Base-by-base conservation (phyloP, 2,888 invertebrate genomes). In the Dynastes hyllus region DNA sequence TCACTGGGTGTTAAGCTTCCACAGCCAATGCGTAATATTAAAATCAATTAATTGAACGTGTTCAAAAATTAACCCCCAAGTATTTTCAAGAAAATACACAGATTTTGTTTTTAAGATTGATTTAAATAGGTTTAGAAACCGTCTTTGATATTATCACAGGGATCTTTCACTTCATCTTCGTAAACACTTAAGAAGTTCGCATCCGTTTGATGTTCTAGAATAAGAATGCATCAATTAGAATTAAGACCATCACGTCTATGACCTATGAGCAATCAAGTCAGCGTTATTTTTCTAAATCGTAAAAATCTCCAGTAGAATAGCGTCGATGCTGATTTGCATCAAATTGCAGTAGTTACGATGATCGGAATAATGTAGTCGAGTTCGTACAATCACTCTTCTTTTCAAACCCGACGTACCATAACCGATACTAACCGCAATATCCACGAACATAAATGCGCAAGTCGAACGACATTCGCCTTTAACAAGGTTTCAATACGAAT, bases 181-280 rank as follows among this genome's bases (percentile, higher is more conserved):
- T 40, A 45, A 45, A 8, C 11, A 45, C 8, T 9, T 8, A 11
- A 45, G 2, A 11, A 8, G 45, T 8, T 45, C 45, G 45, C 11
- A 45, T 45, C 45, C 11, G 8, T 45, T 45, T 11, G 2, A 45
- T 55, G 22, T 22, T 55, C 55, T 55, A 55, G 8, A 55, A 5
- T 22, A 55, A 55, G 55, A 55, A 55, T 55, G 22, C 16, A 55
- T 22, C 55, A 9, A 4, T 55, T 22, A 4, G 55, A 55, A 55
- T 55, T 9, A 55, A 55, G 55, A 22, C 55, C 55, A 22, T 55
- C 55, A 55, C 55, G 55, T 16, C n/a, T 55, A 22, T 55, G 55
- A 55, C 55, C 55, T 55, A 55, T 55, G 55, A 55, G 22, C 22
- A 8, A 55, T 22, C 22, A 55, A 16, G 13, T 8, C 16, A 6